Evolutionary conservation across 2,113 vertebrate genomes (phyloP).

Genomic region (Hippopotamus amphibius): DNA sequence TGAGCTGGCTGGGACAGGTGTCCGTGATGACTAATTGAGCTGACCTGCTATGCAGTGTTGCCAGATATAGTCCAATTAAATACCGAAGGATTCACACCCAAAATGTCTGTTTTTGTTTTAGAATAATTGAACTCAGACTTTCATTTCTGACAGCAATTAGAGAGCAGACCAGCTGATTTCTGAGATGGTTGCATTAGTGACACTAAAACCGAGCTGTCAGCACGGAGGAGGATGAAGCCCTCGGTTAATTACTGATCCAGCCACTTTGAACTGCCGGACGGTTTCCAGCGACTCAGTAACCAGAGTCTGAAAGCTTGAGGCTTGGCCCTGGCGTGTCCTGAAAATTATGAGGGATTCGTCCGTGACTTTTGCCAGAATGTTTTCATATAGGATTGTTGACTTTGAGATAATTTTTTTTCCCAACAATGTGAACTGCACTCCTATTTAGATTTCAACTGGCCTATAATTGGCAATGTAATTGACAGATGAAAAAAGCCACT

Average conservation of each 20-base stretch:
- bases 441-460: background rate
- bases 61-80: background rate
- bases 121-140: background rate
- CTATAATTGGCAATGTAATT: background rate
- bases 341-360: background rate
- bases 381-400: background rate
- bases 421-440: background rate
- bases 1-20: background rate
- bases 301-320: rapidly evolving
- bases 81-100: background rate
- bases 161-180: background rate
- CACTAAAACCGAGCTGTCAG: background rate
- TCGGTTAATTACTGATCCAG: rapidly evolving
- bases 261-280: rapidly evolving
- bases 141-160: constrained; percentile 28
- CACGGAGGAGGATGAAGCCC: rapidly evolving
- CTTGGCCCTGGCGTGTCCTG: rapidly evolving
- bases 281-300: rapidly evolving
- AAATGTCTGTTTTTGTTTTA: constrained; percentile 7
- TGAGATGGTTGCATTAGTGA: background rate
- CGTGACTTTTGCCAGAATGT: background rate
- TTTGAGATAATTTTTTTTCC: background rate
- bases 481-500: rapidly evolving
- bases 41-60: background rate
- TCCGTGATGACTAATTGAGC: background rate